phyloP scores from a whole-genome alignment of 2,888 invertebrate species.

The Drosophila falleni region DNA sequence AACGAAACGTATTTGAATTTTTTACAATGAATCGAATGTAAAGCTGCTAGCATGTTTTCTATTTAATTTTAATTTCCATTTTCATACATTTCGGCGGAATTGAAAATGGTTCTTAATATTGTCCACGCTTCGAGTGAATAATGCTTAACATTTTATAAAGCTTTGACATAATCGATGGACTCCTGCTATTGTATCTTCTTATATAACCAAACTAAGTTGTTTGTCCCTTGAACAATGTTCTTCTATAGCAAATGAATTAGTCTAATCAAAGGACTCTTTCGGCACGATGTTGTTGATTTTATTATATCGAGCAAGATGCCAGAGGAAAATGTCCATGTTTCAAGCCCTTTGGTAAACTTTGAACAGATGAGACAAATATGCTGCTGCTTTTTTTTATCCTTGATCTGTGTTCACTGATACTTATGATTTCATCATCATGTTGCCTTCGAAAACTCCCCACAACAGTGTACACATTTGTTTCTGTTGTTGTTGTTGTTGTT shows the following conservation, averaged over 20 bases:
- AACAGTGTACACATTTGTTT: slow-evolving; percentile 12
- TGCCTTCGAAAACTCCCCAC: neutral
- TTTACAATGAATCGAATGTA: too few species aligned
- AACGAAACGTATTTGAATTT: too few species aligned
- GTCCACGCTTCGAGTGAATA: neutral
- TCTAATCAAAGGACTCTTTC: slow-evolving; percentile 8
- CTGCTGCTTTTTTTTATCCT: neutral
- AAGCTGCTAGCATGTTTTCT: too few species aligned
- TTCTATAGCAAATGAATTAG: slow-evolving; percentile 5
- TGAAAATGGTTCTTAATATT: neutral
- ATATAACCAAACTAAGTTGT: neutral
- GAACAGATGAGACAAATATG: neutral
- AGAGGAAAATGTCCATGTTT: neutral
- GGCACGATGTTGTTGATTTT: neutral
- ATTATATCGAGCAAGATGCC: neutral
- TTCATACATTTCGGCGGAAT: neutral
- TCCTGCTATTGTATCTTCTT: neutral
- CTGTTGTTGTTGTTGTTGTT: slow-evolving; percentile 12
- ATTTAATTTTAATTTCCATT: neutral
- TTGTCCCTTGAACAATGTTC: neutral
- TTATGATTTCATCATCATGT: slow-evolving; percentile 20
- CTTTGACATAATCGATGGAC: neutral
- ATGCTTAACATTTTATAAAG: neutral
- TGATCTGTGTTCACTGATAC: slow-evolving; percentile 23
- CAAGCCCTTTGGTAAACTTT: slow-evolving; percentile 11